Evolutionary conservation across 53 echinoderm and acorn worm genomes (phyloP).

Genomic region (Pentamera pediparva): DNA sequence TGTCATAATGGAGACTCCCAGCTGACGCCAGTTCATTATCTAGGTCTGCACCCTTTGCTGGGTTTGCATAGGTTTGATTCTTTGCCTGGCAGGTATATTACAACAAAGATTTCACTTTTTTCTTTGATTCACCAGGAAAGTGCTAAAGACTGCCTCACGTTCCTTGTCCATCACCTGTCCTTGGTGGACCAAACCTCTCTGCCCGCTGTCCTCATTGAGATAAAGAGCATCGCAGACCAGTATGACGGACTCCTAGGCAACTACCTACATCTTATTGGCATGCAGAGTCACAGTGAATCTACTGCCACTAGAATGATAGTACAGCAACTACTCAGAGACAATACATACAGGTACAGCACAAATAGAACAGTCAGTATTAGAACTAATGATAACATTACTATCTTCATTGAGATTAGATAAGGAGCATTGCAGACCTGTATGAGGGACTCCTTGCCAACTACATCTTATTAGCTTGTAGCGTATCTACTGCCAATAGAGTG

Average conservation of each 20-base stretch:
- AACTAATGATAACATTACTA: too few species aligned
- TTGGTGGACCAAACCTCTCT: constrained; percentile 78
- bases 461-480: constrained; percentile 57
- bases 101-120: background rate
- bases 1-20: too few species aligned
- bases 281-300: constrained; percentile 79
- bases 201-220: constrained; percentile 90
- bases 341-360: constrained; percentile 56
- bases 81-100: background rate
- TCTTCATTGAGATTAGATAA: too few species aligned
- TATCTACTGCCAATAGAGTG: constrained; percentile 83
- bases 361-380: too few species aligned
- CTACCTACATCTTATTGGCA: constrained; percentile 65
- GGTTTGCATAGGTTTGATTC: too few species aligned
- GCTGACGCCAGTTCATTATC: background rate
- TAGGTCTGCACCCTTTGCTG: background rate
- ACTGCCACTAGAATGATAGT: constrained; percentile 95
- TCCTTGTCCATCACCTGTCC: constrained; percentile 56
- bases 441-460: constrained; percentile 71
- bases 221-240: constrained; percentile 92
- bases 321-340: constrained; percentile 79
- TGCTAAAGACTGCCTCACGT: constrained; percentile 63
- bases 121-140: constrained; percentile 30
- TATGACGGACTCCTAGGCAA: constrained; percentile 70
- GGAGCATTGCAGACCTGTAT: constrained; percentile 84